Percentiles rank a stretch among this genome's conserved stretches.
Evolutionary conservation across 2,888 invertebrate species (phyloP).

Genomic region (Erpobdella octoculata): DNA sequence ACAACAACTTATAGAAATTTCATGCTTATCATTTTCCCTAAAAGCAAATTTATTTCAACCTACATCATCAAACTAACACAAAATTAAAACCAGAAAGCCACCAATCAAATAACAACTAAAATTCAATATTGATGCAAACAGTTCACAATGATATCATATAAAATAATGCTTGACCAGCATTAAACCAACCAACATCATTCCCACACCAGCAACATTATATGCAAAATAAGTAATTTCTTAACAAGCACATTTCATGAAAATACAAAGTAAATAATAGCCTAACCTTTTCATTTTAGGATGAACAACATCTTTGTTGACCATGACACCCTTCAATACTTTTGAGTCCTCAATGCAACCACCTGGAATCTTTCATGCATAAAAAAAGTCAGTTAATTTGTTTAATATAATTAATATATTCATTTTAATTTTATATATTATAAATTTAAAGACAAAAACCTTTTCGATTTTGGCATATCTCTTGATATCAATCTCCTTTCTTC

Average conservation of each 20-base stretch:
- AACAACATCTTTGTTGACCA: slow-evolving; percentile 97
- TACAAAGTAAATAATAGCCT: background rate
- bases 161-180: too few relatives aligned
- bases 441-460: slow-evolving; percentile 50
- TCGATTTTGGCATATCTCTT: slow-evolving; percentile 90
- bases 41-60: too few relatives aligned
- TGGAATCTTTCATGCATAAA: slow-evolving; percentile 61
- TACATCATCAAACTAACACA: too few relatives aligned
- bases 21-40: too few relatives aligned
- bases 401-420: background rate
- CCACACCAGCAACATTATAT: too few relatives aligned
- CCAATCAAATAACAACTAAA: too few relatives aligned
- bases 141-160: too few relatives aligned
- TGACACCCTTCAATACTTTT: slow-evolving; percentile 80
- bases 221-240: too few relatives aligned
- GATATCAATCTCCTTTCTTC: slow-evolving; percentile 88
- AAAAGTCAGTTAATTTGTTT: background rate
- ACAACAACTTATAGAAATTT: background rate
- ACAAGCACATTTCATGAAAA: too few relatives aligned
- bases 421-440: background rate
- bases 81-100: too few relatives aligned
- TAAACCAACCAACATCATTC: too few relatives aligned
- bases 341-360: slow-evolving; percentile 93
- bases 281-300: slow-evolving; percentile 85
- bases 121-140: too few relatives aligned